A percentile compares a stretch with the other conserved stretches of the same genome.
These are phyloP conservation scores for Gallinago paraguaiae DNA, from an alignment of 2,113 vertebrate species.

Conservation along the genomic window DNA sequence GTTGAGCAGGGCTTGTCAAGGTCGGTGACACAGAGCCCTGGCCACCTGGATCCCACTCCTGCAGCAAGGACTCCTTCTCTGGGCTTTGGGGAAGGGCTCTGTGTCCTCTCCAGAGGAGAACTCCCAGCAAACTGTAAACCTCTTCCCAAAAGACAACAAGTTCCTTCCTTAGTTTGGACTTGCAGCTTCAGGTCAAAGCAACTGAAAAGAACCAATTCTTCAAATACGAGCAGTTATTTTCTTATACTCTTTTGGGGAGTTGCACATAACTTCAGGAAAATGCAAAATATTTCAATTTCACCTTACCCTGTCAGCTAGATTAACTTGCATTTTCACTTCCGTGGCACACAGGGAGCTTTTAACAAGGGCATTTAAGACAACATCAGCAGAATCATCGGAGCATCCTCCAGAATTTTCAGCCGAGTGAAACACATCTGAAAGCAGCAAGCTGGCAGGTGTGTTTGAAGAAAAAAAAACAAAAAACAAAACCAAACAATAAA, in stretches of 20 bases:
- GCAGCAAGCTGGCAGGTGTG: neutral
- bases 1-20: neutral
- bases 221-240: accelerated
- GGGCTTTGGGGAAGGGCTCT: accelerated
- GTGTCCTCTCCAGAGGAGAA: neutral
- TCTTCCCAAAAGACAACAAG: accelerated
- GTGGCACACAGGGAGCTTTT: neutral
- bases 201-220: neutral
- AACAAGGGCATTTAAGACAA: neutral
- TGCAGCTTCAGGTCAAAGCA: neutral
- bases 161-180: accelerated
- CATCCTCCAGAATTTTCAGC: neutral
- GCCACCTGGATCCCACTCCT: accelerated
- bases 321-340: neutral
- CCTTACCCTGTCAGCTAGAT: neutral
- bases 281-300: neutral
- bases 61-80: neutral
- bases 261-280: neutral
- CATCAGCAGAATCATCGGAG: neutral
- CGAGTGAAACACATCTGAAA: neutral
- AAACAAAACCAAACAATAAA: too few species aligned
- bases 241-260: accelerated
- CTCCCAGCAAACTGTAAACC: accelerated
- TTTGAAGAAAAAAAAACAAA: neutral
- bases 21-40: neutral